Evolutionary conservation across 1,140 invertebrate species (phyloP).

Genomic region (Reticulitermes speratus): DNA sequence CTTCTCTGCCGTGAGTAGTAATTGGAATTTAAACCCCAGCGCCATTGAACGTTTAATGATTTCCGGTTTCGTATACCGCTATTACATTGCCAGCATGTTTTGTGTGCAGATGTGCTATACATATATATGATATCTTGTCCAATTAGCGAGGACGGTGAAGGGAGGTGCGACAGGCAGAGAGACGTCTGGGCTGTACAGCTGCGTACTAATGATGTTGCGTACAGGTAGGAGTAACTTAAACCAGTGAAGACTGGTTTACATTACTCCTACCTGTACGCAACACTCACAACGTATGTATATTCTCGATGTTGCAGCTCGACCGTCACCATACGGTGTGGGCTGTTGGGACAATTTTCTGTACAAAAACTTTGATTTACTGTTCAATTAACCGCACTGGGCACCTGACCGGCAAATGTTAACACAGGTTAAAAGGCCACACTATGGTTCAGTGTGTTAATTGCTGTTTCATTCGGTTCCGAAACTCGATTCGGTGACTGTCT

Average conservation of each 20-base stretch:
- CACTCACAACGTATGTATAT: not conserved
- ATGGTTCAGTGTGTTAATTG: too few species aligned
- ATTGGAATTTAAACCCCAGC: too few species aligned
- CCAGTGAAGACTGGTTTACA: not conserved
- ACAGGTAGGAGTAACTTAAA: too few species aligned
- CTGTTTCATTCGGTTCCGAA: too few species aligned
- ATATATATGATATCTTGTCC: not conserved
- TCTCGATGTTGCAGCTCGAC: not conserved
- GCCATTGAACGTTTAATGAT: too few species aligned
- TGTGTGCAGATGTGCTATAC: not conserved
- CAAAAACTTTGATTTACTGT: not conserved
- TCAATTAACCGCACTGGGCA: not conserved
- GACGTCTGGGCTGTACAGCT: not conserved
- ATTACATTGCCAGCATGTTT: not conserved
- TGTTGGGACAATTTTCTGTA: not conserved
- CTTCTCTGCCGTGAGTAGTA: too few species aligned
- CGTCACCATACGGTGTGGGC: not conserved
- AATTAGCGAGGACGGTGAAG: not conserved
- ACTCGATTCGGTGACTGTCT: too few species aligned
- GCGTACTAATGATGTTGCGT: not conserved
- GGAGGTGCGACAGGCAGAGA: not conserved
- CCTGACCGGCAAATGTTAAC: too few species aligned
- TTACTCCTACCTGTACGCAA: not conserved
- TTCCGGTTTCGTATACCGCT: not conserved
- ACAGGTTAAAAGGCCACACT: too few species aligned